These are phyloP conservation scores for Aphidius gifuensis DNA, from an alignment of 1,140 invertebrate species.

Conservation along the genomic window DNA sequence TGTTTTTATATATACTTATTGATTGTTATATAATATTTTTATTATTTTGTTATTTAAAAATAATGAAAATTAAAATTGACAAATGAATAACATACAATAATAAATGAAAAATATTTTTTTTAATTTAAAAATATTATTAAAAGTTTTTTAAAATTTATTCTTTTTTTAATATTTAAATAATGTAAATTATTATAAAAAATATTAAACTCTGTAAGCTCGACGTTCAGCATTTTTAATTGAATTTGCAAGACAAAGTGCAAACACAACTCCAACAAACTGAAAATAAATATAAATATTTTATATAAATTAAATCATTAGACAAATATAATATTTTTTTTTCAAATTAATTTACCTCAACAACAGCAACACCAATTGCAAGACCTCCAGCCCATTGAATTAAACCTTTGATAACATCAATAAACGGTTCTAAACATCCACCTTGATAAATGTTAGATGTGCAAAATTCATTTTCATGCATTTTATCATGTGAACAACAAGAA, in stretches of 20 bases:
- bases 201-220: constrained; percentile 53
- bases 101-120: neutral
- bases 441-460: constrained; percentile 24
- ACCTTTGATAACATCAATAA: constrained; percentile 52
- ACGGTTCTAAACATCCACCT: constrained; percentile 49
- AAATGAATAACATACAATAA: neutral
- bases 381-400: constrained; percentile 61
- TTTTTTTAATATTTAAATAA: neutral
- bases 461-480: neutral
- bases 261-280: constrained; percentile 80
- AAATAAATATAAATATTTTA: constrained; percentile 20
- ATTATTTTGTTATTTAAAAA: no score
- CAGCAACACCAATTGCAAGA: constrained; percentile 65
- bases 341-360: constrained; percentile 59
- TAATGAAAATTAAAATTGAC: neutral
- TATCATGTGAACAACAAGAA: constrained; percentile 31
- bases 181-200: neutral
- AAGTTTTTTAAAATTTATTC: constrained; percentile 2
- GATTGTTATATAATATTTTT: no score
- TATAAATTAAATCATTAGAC: constrained; percentile 2
- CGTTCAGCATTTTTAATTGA: constrained; percentile 67
- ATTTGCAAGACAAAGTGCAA: constrained; percentile 77
- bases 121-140: neutral
- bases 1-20: no score
- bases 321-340: neutral